A percentile compares a stretch with the other conserved stretches of the same genome.
These are phyloP conservation scores for Argopecten irradians DNA, from an alignment of 1,140 invertebrate genomes.

Conservation along the genomic window DNA sequence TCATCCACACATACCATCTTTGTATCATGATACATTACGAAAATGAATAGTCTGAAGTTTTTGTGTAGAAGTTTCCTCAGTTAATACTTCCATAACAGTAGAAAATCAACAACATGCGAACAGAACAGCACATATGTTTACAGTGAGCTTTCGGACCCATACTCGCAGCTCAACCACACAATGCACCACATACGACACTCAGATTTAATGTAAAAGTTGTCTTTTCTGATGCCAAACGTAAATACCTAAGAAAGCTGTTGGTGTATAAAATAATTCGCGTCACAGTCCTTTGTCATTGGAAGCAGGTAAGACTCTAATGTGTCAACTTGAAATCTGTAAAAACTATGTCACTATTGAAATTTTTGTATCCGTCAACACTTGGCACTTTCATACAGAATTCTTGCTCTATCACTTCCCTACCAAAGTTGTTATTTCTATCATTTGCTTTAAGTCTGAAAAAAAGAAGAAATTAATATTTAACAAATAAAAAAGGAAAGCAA, in stretches of 20 bases:
- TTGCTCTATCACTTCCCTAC: constrained; percentile 25
- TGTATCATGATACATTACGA: constrained; percentile 32
- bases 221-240: background rate
- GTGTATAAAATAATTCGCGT: background rate
- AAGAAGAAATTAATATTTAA: background rate
- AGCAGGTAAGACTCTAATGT: background rate
- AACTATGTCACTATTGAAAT: constrained; percentile 31
- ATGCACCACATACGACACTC: constrained; percentile 28
- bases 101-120: constrained; percentile 39
- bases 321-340: too few species aligned
- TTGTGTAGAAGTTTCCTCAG: constrained; percentile 51
- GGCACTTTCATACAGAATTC: constrained; percentile 32
- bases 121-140: constrained; percentile 47
- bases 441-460: constrained; percentile 34
- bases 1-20: constrained; percentile 38
- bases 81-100: background rate
- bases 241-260: background rate
- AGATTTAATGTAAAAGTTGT: constrained; percentile 31
- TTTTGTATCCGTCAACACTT: background rate
- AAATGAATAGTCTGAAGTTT: constrained; percentile 51
- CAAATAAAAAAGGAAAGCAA: too few species aligned
- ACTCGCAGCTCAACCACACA: constrained; percentile 48
- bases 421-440: constrained; percentile 40
- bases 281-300: constrained; percentile 1
- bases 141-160: constrained; percentile 50